Evolutionary conservation across 2,797 vertebrate species (phyloP).

Genomic region (Coregonus sp.): DNA sequence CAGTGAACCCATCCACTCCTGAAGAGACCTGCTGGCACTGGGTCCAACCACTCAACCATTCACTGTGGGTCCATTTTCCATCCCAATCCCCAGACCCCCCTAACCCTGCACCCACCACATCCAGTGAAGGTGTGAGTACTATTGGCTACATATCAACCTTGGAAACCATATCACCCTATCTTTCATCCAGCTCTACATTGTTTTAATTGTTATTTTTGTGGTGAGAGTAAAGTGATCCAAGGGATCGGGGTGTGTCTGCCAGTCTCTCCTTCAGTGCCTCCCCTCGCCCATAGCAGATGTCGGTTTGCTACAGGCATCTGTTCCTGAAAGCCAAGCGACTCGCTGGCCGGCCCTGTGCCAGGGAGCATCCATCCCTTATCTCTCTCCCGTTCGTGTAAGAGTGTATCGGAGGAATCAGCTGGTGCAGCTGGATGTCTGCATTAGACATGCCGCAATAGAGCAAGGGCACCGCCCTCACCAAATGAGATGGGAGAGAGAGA

Average conservation of each 20-base stretch:
- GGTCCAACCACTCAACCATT: neutral
- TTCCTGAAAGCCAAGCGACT: constrained; percentile 29
- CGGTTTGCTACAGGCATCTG: constrained; percentile 55
- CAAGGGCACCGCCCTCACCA: neutral
- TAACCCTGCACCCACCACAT: neutral
- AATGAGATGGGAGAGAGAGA: constrained; percentile 13
- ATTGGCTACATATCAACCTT: neutral
- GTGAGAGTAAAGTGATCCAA: constrained; percentile 49
- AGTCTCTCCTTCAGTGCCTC: constrained; percentile 9
- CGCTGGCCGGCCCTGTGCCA: too few relatives aligned
- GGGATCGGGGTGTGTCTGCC: constrained; percentile 26
- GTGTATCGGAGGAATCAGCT: too few relatives aligned
- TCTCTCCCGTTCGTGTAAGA: too few relatives aligned
- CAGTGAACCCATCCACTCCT: neutral
- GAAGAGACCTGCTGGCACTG: constrained; percentile 5
- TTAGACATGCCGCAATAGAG: constrained; percentile 22
- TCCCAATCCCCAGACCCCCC: neutral
- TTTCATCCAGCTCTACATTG: constrained; percentile 43
- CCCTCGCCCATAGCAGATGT: constrained; percentile 33
- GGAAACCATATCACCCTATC: neutral
- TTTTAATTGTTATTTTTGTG: constrained; percentile 28
- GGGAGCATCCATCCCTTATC: too few relatives aligned
- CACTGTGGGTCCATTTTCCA: neutral
- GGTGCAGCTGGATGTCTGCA: neutral
- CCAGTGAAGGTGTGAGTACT: neutral